These are phyloP conservation scores for Hyposmocoma kahamanoa DNA, from an alignment of 1,140 invertebrate species.

Conservation along the genomic window DNA sequence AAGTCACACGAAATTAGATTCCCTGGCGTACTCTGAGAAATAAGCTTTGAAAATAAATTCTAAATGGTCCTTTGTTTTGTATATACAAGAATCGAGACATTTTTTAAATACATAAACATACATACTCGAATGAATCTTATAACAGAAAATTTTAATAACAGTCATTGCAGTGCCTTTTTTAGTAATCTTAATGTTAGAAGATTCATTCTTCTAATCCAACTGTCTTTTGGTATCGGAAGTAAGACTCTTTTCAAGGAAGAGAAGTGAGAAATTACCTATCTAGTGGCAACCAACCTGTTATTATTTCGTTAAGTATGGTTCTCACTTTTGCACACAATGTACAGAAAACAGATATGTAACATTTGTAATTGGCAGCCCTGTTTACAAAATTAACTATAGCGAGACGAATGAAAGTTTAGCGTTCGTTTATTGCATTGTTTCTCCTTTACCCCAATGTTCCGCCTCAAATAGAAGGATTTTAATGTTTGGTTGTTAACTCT, in stretches of 20 bases:
- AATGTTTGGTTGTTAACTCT: neutral
- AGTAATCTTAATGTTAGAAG: neutral
- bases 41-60: neutral
- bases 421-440: slow-evolving; percentile 1
- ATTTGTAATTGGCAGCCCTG: neutral
- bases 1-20: neutral
- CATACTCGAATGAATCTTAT: too few species aligned
- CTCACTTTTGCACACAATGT: neutral
- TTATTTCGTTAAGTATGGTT: neutral
- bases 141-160: too few species aligned
- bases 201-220: neutral
- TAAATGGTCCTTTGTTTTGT: too few species aligned
- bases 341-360: neutral
- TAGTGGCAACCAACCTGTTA: too few species aligned
- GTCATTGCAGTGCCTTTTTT: too few species aligned
- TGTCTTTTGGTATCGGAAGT: neutral
- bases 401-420: neutral
- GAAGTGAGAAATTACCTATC: too few species aligned
- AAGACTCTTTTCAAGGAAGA: too few species aligned
- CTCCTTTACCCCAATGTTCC: neutral
- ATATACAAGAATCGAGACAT: too few species aligned
- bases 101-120: too few species aligned
- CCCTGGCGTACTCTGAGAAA: neutral
- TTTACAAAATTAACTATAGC: neutral
- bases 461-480: neutral